Evolutionary conservation across 1,140 invertebrate genomes (phyloP), one percentile per base, ranked within the genome.

Genomic region (Drosophila malerkotliana): DNA sequence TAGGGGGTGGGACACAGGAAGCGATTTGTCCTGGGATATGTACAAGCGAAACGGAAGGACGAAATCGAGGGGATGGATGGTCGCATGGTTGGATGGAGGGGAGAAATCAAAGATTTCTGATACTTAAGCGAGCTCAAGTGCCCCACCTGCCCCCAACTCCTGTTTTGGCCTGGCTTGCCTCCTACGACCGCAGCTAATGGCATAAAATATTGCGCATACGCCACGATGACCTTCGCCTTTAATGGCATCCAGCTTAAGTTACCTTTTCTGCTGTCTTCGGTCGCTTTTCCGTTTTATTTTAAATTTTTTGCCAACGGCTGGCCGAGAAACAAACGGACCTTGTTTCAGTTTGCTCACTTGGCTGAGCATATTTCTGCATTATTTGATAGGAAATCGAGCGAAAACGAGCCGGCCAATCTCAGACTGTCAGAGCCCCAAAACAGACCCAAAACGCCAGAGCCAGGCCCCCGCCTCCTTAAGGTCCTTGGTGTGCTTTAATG

Each of bases 291-390:
- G 24, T 10, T 39, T 66, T 73, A 72, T 74, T 74, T 71, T 71
- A 57, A 69, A 69, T 69, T 71, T 47, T 18, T 37, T 69, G 56
- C 53, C 57, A 57, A 57, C 12, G 60, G 53, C 60, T 56, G 60
- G 34, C 8, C 37, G 26, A 44, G 26, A 44, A 18, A 45, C 39
- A 28, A 62, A 62, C 26, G 51, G 34, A 39, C 41, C 41, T 69
- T 56, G 32, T 56, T 51, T 55, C 12, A 10, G 24, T 30, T 39
- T 24, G 12, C 34, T 34, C 64, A 59, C 53, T 69, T 73, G 41
- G 49, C 49, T 56, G 41, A 41, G 59, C 62, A 83, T 83, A 83
- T 83, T 83, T 83, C 75, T 79, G 79, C 79, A 83, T 83, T 83
- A 83, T 83, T 83, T 83, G 64, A 68, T 72, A 74, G 75, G 78